Percentiles rank a stretch among this genome's conserved stretches.
Conservation (phyloP, 2,888 invertebrate genomes). For the Liopterus haemorrhoidalis region DNA sequence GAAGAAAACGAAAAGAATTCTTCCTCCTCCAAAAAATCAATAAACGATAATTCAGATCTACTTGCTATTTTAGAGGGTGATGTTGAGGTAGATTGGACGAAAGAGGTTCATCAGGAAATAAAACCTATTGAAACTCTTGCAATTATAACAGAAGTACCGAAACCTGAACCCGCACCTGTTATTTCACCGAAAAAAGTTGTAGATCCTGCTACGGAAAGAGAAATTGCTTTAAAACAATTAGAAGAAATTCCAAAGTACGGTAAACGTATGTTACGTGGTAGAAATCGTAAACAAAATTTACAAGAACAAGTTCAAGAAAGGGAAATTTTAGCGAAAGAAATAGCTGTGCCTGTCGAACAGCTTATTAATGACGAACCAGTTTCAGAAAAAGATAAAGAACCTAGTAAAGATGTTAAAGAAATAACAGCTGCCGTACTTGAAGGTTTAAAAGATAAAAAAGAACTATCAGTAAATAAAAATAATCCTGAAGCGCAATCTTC, state of each 20-base stretch:
- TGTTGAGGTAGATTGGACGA: constrained; percentile 46
- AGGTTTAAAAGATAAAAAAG: constrained; percentile 7
- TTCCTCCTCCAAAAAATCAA: constrained; percentile 17
- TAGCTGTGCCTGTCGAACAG: neutral
- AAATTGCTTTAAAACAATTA: constrained; percentile 54
- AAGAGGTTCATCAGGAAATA: constrained; percentile 38
- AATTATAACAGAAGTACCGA: neutral
- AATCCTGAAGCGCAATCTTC: neutral
- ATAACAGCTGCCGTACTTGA: constrained; percentile 3
- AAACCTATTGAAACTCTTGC: constrained; percentile 19
- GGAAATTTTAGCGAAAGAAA: too few species aligned
- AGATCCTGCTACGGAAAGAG: constrained; percentile 45
- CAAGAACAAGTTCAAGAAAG: too few species aligned
- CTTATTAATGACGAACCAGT: constrained; percentile 1
- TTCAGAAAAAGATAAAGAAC: constrained; percentile 4
- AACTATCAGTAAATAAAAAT: constrained; percentile 12
- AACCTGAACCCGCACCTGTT: too few species aligned
- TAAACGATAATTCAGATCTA: constrained; percentile 49
- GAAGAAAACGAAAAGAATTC: neutral
- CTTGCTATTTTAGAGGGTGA: constrained; percentile 54
- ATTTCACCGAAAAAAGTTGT: constrained; percentile 21
- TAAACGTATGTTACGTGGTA: constrained; percentile 1
- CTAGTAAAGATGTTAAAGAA: constrained; percentile 7
- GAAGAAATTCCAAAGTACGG: constrained; percentile 44
- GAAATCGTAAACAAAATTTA: too few species aligned